phyloP scores from a whole-genome alignment of 2,888 invertebrate species.

The Punctoribates punctum region DNA sequence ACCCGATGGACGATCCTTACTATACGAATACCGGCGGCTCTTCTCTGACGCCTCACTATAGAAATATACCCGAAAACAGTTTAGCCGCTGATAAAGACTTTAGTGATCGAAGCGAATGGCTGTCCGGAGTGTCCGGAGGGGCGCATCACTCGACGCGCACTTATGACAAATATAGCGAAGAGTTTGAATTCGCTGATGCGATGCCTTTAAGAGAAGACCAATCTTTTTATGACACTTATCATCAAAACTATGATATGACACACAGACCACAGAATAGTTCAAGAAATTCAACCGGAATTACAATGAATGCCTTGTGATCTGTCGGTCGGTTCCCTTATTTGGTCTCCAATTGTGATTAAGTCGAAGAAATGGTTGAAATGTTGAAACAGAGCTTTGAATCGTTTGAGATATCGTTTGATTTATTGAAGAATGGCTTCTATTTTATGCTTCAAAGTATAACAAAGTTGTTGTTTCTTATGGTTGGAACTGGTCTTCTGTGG shows the following conservation, averaged over 20 bases:
- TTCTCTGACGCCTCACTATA: conserved; percentile 24
- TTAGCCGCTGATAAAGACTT: conserved; percentile 39
- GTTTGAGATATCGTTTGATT: neutral
- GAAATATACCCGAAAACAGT: conserved; percentile 17
- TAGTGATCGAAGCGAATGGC: conserved; percentile 43
- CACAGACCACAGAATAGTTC: conserved; percentile 20
- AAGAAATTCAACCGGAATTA: conserved; percentile 27
- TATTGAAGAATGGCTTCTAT: neutral
- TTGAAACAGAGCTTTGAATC: neutral
- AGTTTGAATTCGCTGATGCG: conserved; percentile 20
- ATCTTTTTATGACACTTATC: conserved; percentile 19
- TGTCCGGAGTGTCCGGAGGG: conserved; percentile 37
- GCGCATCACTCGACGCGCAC: conserved; percentile 2
- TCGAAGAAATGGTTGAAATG: neutral
- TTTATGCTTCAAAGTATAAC: conserved; percentile 33
- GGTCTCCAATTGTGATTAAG: conserved; percentile 25
- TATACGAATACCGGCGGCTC: neutral
- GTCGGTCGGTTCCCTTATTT: neutral
- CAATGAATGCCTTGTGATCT: conserved; percentile 38
- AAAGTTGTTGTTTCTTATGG: conserved; percentile 25
- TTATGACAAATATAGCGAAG: conserved; percentile 27
- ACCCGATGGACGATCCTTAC: conserved; percentile 44
- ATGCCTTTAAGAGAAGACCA: conserved; percentile 33
- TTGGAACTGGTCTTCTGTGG: neutral
- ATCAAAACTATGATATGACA: conserved; percentile 25